phyloP scores from a whole-genome alignment of 2,888 invertebrate genomes.

The Tribolium freemani region DNA sequence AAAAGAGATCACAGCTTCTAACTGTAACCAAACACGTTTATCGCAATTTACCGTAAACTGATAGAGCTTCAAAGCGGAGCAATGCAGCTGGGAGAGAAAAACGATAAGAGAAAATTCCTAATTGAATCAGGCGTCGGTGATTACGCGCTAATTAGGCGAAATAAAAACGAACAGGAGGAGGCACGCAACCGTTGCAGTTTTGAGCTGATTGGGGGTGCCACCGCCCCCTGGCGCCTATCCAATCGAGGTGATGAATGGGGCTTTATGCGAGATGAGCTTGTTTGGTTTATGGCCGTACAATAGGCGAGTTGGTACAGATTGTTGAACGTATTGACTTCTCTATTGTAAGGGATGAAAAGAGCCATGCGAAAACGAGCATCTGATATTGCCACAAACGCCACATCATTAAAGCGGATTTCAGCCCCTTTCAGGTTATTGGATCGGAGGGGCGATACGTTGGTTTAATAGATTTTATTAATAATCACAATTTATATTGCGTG shows the following conservation, averaged over 20 bases:
- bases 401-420: conserved; percentile 19
- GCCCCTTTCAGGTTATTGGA: conserved; percentile 21
- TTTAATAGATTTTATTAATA: neutral
- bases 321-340: conserved; percentile 56
- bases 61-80: neutral
- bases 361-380: conserved; percentile 59
- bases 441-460: neutral
- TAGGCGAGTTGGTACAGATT: conserved; percentile 50
- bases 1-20: neutral
- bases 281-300: conserved; percentile 45
- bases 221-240: conserved; percentile 31
- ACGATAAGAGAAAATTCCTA: too few species aligned
- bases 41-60: neutral
- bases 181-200: conserved; percentile 9
- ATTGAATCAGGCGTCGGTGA: neutral
- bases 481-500: too few species aligned
- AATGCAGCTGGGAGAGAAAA: too few species aligned
- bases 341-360: conserved; percentile 49
- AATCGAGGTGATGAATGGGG: conserved; percentile 49
- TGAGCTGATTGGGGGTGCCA: too few species aligned
- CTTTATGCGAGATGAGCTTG: conserved; percentile 47
- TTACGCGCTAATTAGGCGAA: neutral
- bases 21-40: neutral
- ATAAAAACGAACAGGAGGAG: neutral
- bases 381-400: conserved; percentile 46